These are phyloP conservation scores for Oostethus manadensis DNA, from an alignment of 2,113 vertebrate species.

Conservation along the genomic window DNA sequence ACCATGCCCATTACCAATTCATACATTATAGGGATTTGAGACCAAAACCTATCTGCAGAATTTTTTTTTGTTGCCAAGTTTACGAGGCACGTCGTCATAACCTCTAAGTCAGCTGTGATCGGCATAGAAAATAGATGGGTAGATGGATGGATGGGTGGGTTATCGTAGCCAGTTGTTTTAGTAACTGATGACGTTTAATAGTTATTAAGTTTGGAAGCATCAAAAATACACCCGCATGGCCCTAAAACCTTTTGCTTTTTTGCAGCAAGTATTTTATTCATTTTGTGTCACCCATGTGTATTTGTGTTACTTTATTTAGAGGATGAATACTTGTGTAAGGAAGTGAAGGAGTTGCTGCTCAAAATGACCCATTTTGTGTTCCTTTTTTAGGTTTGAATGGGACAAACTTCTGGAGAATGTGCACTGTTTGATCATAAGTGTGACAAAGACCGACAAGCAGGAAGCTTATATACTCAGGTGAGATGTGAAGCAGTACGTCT, in stretches of 20 bases:
- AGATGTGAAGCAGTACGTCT: slow-evolving; percentile 34
- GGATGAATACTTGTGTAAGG: neutral
- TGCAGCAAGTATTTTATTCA: neutral
- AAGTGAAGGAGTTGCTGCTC: neutral
- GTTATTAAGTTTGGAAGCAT: too few species aligned
- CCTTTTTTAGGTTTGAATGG: slow-evolving; percentile 88
- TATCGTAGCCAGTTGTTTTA: too few species aligned
- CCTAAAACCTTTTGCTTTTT: neutral
- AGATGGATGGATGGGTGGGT: too few species aligned
- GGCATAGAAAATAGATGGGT: too few species aligned
- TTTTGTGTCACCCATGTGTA: neutral
- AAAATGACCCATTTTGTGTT: neutral
- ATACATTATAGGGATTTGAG: too few species aligned
- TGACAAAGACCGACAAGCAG: slow-evolving; percentile 99
- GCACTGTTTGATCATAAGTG: slow-evolving; percentile 99
- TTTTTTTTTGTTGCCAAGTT: too few species aligned
- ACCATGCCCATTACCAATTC: too few species aligned
- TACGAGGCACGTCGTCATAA: too few species aligned
- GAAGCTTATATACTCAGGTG: slow-evolving; percentile 99
- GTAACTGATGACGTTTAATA: too few species aligned
- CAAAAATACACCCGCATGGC: neutral
- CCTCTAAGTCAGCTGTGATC: too few species aligned
- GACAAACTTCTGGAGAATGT: slow-evolving; percentile 99
- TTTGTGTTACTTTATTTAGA: neutral
- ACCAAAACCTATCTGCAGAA: too few species aligned